Conservation (phyloP, 2,113 vertebrate species). For the Nibea albiflora region DNA sequence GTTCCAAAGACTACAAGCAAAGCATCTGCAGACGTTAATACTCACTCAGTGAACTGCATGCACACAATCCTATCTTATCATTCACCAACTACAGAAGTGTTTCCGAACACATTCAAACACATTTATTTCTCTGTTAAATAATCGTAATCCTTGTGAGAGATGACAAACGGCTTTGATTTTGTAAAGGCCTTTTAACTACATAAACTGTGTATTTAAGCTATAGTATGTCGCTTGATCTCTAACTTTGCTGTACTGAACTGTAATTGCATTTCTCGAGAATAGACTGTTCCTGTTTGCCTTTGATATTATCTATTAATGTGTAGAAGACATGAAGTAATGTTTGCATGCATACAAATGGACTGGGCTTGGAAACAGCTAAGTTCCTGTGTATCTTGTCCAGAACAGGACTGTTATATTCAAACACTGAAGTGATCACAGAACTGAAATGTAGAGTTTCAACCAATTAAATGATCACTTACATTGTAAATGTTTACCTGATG, state of each 20-base stretch:
- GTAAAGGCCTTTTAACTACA: slow-evolving; percentile 47
- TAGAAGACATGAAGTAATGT: slow-evolving; percentile 56
- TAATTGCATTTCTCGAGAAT: slow-evolving; percentile 60
- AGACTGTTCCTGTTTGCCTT: slow-evolving; percentile 67
- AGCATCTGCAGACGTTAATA: slow-evolving; percentile 7
- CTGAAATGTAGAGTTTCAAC: slow-evolving; percentile 45
- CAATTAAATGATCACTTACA: slow-evolving; percentile 55
- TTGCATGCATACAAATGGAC: slow-evolving; percentile 69
- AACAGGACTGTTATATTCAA: slow-evolving; percentile 50
- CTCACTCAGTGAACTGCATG: slow-evolving; percentile 43
- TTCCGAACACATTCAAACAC: slow-evolving; percentile 17
- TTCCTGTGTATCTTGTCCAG: slow-evolving; percentile 50
- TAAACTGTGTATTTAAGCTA: slow-evolving; percentile 63
- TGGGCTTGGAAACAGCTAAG: slow-evolving; percentile 15
- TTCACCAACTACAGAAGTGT: slow-evolving; percentile 36
- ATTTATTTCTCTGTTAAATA: slow-evolving; percentile 29
- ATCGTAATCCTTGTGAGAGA: slow-evolving; percentile 28
- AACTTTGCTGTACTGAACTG: slow-evolving; percentile 63
- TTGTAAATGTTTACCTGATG: slow-evolving; percentile 70
- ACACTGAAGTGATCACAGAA: slow-evolving; percentile 52
- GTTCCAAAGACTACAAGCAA: slow-evolving; percentile 46
- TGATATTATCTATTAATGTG: slow-evolving; percentile 62
- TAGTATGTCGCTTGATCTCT: slow-evolving; percentile 64
- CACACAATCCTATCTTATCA: slow-evolving; percentile 23
- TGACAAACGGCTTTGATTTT: slow-evolving; percentile 50